phyloP scores from a whole-genome alignment of 1,140 invertebrate species.

The Meloidogyne floridensis region DNA sequence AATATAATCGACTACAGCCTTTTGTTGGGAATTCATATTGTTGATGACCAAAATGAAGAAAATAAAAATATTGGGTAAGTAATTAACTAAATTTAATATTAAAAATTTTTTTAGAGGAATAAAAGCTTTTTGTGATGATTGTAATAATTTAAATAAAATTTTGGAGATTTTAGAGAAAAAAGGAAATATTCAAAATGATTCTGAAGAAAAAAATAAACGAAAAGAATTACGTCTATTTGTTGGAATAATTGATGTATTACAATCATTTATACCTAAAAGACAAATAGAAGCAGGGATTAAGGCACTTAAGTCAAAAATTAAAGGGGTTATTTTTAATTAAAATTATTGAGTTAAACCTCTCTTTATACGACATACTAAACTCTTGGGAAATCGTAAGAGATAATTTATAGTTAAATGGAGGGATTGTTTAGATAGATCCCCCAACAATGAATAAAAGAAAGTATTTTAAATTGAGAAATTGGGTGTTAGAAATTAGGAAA shows the following conservation, averaged over 20 bases:
- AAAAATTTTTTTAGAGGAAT: conserved; percentile 6
- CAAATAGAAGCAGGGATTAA: not conserved
- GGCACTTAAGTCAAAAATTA: not conserved
- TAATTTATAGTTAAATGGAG: too few species aligned
- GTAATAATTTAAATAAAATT: not conserved
- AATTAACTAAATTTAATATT: not conserved
- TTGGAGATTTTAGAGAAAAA: not conserved
- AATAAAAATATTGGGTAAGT: not conserved
- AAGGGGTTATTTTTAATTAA: not conserved
- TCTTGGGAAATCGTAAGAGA: too few species aligned
- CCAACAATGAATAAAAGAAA: too few species aligned
- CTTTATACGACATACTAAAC: too few species aligned
- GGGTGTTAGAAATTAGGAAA: too few species aligned
- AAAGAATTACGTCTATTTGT: not conserved
- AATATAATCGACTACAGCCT: conserved; percentile 9
- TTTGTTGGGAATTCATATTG: not conserved
- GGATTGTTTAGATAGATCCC: too few species aligned
- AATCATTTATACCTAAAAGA: not conserved
- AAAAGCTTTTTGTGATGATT: not conserved
- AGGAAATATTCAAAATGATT: not conserved
- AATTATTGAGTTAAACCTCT: too few species aligned
- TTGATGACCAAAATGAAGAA: not conserved
- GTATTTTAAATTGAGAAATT: too few species aligned
- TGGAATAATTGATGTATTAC: conserved; percentile 6
- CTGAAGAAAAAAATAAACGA: not conserved